Conservation (phyloP, 2,888 invertebrate species). For the Cheiracanthium punctorium region DNA sequence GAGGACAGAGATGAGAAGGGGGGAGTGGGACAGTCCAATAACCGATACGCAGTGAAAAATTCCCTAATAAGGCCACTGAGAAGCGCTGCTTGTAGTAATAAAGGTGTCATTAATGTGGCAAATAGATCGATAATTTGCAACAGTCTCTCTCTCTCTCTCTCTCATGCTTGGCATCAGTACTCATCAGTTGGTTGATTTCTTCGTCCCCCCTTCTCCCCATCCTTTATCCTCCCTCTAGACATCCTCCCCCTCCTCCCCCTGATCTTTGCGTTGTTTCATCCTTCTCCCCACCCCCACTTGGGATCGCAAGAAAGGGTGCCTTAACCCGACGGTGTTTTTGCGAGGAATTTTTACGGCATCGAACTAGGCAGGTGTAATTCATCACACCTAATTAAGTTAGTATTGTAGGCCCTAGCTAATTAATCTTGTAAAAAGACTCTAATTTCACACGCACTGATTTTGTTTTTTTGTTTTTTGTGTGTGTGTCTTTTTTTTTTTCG, state of each 20-base stretch:
- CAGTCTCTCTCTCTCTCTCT: constrained; percentile 46
- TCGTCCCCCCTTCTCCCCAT: background rate
- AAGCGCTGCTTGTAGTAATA: constrained; percentile 45
- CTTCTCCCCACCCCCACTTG: background rate
- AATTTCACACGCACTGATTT: no score
- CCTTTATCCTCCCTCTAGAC: background rate
- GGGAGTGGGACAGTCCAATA: constrained; percentile 38
- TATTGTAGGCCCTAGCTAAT: background rate
- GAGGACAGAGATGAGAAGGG: background rate
- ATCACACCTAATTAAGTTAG: constrained; percentile 11
- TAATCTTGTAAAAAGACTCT: background rate
- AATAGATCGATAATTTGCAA: constrained; percentile 62
- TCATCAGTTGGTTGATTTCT: constrained; percentile 60
- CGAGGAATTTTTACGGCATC: background rate
- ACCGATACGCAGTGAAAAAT: constrained; percentile 66
- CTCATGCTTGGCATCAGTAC: constrained; percentile 50
- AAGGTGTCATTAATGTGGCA: constrained; percentile 63
- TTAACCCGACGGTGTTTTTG: background rate
- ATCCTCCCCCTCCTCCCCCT: background rate
- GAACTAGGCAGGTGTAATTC: constrained; percentile 4
- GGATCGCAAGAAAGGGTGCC: background rate
- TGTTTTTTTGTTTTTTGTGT: no score
- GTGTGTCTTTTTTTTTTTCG: no score
- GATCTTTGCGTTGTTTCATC: no score
- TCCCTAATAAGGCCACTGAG: constrained; percentile 52